Base-by-base conservation (phyloP, 1,140 invertebrate species). In the Drosophila willistoni region DNA sequence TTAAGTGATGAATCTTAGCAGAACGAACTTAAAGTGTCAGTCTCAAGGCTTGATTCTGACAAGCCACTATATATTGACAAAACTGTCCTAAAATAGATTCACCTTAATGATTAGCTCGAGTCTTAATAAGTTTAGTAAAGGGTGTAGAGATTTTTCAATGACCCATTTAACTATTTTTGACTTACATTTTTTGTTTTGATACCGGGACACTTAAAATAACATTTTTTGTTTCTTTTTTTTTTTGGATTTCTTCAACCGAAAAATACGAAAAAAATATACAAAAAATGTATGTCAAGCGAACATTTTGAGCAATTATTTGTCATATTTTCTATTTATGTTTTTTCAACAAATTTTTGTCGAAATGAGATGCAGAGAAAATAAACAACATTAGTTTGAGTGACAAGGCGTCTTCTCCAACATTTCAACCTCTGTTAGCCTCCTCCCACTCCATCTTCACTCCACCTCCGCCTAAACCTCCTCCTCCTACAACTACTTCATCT, bases 281-380 rank as follows among this genome's bases (percentile, higher is more conserved):
- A 51, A 51, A 51, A 51, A 51, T 51, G 81, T 87, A 81, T 89
- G 84, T 87, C 85, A 89, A 89, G 80, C 79, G 73, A 72, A 77
- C 61, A 74, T 83, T 87, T 87, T 68, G 64, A 83, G 77, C 68
- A 77, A 87, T 89, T 87, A 90, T 87, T 89, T 87, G 84, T 81
- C 85, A 78, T 78, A 87, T 87, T 87, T 87, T 86, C 71, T 79
- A 79, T 79, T 79, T 79, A 61, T 71, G 54, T 79, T 70, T 78
- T 33, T 36, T 67, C 51, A 68, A 71, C 73, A 68, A 59, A 59
- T 59, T 77, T 77, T 70, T 64, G 61, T 60, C 62, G 36, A 84
- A 84, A 84, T 83, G 81, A 69, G 69, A 80, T 70, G 77, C 71
- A 78, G 75, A 70, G 72, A 87, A 87, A 83, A 89, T 71, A 89